phyloP scores from a whole-genome alignment of 2,113 vertebrate genomes.

The Lucifuga dentata region DNA sequence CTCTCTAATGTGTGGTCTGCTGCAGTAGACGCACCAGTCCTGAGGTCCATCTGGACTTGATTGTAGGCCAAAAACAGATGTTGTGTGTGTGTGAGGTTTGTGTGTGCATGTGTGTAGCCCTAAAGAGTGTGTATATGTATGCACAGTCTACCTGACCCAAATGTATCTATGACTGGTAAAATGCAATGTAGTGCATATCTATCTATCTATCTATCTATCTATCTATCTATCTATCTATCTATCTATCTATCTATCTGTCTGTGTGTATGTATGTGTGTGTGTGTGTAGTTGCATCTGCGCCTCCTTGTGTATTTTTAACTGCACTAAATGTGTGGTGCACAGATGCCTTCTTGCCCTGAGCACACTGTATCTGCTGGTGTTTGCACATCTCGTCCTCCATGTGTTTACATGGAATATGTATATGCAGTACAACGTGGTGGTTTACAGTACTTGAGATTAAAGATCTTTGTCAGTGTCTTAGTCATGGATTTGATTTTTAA shows the following conservation, averaged over 20 bases:
- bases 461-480: neutral
- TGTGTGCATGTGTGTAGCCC: constrained; percentile 42
- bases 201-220: no score
- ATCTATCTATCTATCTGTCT: no score
- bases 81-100: constrained; percentile 27
- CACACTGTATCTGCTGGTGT: neutral
- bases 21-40: constrained; percentile 55
- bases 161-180: constrained; percentile 60
- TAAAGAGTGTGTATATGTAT: neutral
- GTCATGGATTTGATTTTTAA: neutral
- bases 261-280: constrained; percentile 7
- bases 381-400: neutral
- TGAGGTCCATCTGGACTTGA: constrained; percentile 64
- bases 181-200: no score
- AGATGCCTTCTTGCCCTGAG: neutral
- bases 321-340: neutral
- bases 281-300: neutral
- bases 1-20: constrained; percentile 63
- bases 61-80: constrained; percentile 74
- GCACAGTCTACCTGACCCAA: constrained; percentile 56
- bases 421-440: no score
- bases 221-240: no score
- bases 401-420: neutral
- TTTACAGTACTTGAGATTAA: no score
- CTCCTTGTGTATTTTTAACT: constrained; percentile 9